Conservation (phyloP, 2,888 invertebrate genomes). For the Microchrysa polita region DNA sequence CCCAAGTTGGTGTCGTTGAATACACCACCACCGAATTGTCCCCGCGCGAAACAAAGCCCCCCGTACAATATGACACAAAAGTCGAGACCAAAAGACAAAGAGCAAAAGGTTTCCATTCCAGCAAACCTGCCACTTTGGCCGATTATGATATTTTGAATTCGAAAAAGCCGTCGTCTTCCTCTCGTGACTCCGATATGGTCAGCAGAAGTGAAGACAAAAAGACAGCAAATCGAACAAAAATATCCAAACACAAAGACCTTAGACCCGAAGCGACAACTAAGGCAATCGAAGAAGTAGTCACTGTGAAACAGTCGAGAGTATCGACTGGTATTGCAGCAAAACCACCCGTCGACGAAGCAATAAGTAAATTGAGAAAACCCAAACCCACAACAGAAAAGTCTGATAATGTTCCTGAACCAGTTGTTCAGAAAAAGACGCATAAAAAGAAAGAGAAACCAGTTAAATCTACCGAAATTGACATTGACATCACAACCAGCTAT, state of each 20-base stretch:
- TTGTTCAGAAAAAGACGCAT: neutral
- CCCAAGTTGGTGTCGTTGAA: conserved; percentile 49
- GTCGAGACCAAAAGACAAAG: conserved; percentile 4
- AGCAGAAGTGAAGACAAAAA: conserved; percentile 54
- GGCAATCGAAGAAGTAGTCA: neutral
- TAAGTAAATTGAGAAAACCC: neutral
- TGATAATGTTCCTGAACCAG: neutral
- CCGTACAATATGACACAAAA: conserved; percentile 38
- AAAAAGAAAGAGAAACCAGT: neutral
- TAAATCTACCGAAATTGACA: neutral
- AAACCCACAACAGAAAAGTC: neutral
- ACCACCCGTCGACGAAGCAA: neutral
- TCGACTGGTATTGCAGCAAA: neutral
- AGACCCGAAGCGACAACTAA: conserved; percentile 24
- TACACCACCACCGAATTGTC: conserved; percentile 49
- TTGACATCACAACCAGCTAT: neutral
- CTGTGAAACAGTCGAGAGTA: conserved; percentile 3
- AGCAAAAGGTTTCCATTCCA: neutral
- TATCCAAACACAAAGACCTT: conserved; percentile 42
- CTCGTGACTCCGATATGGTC: conserved; percentile 56
- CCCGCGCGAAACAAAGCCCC: conserved; percentile 52
- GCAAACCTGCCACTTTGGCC: neutral
- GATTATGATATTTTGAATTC: neutral
- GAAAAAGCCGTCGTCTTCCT: conserved; percentile 53
- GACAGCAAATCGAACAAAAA: conserved; percentile 28